A percentile compares a stretch with the other conserved stretches of the same genome.
Conservation (phyloP, 2,113 vertebrate genomes). For the Pteropus alecto region DNA sequence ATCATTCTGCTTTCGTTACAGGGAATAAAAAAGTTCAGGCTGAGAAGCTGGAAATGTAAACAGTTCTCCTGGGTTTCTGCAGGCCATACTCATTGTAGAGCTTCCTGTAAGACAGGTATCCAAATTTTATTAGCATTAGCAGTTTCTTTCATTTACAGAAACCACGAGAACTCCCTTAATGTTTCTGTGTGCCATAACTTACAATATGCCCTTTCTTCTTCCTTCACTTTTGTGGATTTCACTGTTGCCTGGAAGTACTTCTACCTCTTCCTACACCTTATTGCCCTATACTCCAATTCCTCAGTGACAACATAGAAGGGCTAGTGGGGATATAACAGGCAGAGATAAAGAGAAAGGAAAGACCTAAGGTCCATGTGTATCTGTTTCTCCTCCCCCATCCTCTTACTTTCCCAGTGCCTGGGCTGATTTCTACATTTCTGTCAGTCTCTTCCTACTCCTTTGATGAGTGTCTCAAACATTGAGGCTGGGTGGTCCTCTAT, state of each 20-base stretch:
- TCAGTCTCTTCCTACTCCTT: not conserved
- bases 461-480: not conserved
- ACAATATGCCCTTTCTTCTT: not conserved
- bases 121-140: not conserved
- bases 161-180: not conserved
- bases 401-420: not conserved
- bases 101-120: not conserved
- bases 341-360: not conserved
- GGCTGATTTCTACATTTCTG: not conserved
- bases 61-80: not conserved
- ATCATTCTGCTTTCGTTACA: not conserved
- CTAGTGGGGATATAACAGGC: not conserved
- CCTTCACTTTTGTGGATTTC: not conserved
- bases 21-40: not conserved
- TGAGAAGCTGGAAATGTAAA: not conserved
- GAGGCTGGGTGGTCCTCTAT: not conserved
- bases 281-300: not conserved
- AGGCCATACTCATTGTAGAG: not conserved
- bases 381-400: not conserved
- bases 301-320: not conserved
- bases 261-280: not conserved
- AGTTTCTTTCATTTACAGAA: slow-evolving; percentile 19
- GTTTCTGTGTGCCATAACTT: not conserved
- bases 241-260: not conserved
- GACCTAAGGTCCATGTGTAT: not conserved